Evolutionary conservation across 2,113 vertebrate species (phyloP), one percentile per base, ranked within the genome.

Genomic region (Thunnus maccoyii): DNA sequence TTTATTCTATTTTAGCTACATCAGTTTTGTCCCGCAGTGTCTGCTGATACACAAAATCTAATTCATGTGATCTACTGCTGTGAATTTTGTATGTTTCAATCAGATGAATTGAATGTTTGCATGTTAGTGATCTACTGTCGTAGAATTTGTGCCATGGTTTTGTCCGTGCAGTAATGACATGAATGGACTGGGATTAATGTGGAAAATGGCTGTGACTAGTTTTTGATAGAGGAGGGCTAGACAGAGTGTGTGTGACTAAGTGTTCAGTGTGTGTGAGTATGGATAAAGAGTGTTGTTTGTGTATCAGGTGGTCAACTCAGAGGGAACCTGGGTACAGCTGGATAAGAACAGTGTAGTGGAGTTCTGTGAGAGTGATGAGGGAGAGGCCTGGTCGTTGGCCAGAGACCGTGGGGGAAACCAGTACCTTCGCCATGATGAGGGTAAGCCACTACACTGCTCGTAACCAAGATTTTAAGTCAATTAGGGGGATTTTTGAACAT

Each of bases 291-390:
- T 82, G 60, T 86, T 95, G 87, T 97, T 89, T 97, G 92, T 96
- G 88, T 91, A 90, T 91, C 95, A 99, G 98, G 98, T 99, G 93
- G 96, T 97, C 92, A 99, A 97, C 96, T 95, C 97, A 73, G 98
- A 99, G 95, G 98, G 98, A 85, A 96, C 97, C 0, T 99, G 98
- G 98, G 97, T 99, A 69, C 98, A 99, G 78, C 96, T 99, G 96
- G 98, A 99, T 96, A 98, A 99, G 95, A 99, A 97, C 96, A 99
- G 98, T 93, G 98, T 99, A 89, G 97, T 99, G 94, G 98, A 99
- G 90, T 99, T 99, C 95, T 99, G 98, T 96, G 98, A 99, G 94
- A 99, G 97, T 75, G 98, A 99, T 89, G 98, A 99, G 91, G 98
- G 98, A 46, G 98, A 99, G 88, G 98, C 98, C 1, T 99, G 98